Base-by-base conservation (phyloP, 35 echinoderm and acorn worm species). In the Eucidaris tribuloides region DNA sequence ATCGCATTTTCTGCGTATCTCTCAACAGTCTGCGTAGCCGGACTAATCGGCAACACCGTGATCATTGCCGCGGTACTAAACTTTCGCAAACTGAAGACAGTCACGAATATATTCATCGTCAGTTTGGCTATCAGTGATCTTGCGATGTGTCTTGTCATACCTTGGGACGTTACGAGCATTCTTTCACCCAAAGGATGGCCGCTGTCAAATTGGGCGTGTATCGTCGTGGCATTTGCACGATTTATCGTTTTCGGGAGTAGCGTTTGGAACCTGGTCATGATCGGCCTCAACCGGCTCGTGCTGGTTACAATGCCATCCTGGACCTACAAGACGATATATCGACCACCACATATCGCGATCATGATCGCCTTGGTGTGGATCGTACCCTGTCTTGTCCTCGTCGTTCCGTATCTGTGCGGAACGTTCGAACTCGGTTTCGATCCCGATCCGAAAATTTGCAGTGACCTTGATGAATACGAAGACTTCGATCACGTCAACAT, bases 31-130 rank as follows among this genome's bases (percentile, higher is more conserved):
- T 82, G 39, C 64, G 25, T 83, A 18, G 46, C 76, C 28, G 87
- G 87, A 42, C 36, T 89, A 7, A 39, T 89, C 42, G 87, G 87
- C 7, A 89, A 89, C 52, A 58, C 42, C 35, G 54, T 61, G 7
- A 80, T 89, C 5, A 89, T 89, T 18, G 82, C 71, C 46, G 87
- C 83, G 15, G 64, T 89, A 5, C 48, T 82, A 2, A 61, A 80
- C 7, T 89, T 70, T 42, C 61, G 79, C 35, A 82, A 82, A 36
- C 82, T 89, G 87, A 82, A 89, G 62, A 89, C 87, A 2, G 87
- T 89, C 17, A 89, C 87, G 4, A 89, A 89, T 56, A 71, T 48
- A 25, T 82, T 74, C 52, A 89, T 89, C 44, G 58, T 89, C 33
- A 89, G 83, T 40, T 57, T 89, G 22, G 79, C 79, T 25, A 76